Base-by-base conservation (phyloP, 2,888 invertebrate species). In the Drosophila buzzatii region DNA sequence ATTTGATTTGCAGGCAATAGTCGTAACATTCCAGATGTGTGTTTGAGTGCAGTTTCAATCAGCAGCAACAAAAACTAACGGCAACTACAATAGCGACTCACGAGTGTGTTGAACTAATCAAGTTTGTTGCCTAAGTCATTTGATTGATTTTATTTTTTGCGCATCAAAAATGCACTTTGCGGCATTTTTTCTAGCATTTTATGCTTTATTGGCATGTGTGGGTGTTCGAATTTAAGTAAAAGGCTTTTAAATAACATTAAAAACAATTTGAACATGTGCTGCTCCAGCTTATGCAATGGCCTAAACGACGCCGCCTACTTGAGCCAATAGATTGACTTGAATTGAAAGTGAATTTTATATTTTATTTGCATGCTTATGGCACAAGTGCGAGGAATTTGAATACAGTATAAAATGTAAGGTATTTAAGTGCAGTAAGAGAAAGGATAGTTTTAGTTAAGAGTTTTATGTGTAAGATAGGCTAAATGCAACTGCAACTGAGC, bases 61-160 rank as follows among this genome's bases (percentile, higher is more conserved):
- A 57, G 27, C 44, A 60, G 27, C 44, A 60, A 45, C 41, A 56
- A 31, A 42, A 65, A 51, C 52, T 3, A 63, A 56, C 56, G 56
- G 62, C 61, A 70, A 69, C 70, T 41, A 41, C 35, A 74, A 37
- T 39, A 16, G 31, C 33, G 23, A 27, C 37, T 31, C 14, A 44
- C 56, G 44, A 49, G 61, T 72, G 66, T 73, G 70, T 77, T 81
- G 55, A 74, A 70, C 79, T 74, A 76, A 81, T 74, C 73, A 75
- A 82, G 82, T 84, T 86, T 76, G 86, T 79, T 89, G 84, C 81
- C 65, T 71, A 78, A 89, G 73, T 75, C 63, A 68, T 73, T 77
- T 78, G 78, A 71, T 76, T 76, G 65, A 69, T 63, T 71, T 57
- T 12, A 33, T 57, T 33, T 57, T 71, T 60, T 55, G 49, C 66